phyloP scores from a whole-genome alignment of 2,113 vertebrate species.

The Ia io region DNA sequence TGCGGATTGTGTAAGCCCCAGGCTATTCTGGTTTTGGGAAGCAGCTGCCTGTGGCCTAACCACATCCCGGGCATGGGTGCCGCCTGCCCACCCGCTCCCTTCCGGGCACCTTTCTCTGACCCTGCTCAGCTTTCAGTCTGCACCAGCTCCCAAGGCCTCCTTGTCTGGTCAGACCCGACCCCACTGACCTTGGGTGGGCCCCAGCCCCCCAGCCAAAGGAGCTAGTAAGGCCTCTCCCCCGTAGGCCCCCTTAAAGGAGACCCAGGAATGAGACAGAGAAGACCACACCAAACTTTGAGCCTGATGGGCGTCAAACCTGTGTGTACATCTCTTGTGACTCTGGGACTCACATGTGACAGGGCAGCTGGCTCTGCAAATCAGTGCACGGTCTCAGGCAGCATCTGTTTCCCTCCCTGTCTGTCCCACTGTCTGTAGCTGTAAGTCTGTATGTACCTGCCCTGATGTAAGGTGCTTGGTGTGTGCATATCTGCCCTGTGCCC shows the following conservation, averaged over 20 bases:
- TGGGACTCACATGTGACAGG: background rate
- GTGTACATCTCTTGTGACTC: background rate
- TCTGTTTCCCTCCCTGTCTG: background rate
- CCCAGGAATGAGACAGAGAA: background rate
- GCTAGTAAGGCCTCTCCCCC: background rate
- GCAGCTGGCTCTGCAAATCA: fast-evolving
- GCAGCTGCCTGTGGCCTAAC: conserved; percentile 69
- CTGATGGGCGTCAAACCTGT: background rate
- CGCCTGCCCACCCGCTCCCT: conserved; percentile 61
- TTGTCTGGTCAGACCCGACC: background rate
- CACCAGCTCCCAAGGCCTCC: background rate
- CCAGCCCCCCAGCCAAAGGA: background rate
- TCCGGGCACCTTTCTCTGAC: conserved; percentile 74
- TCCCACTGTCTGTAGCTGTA: background rate
- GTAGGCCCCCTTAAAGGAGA: background rate
- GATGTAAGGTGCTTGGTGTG: background rate
- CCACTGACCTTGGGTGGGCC: background rate
- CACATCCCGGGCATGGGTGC: conserved; percentile 68
- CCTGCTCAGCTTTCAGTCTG: conserved; percentile 12
- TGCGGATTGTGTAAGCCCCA: conserved; percentile 66
- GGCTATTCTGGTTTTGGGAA: conserved; percentile 81
- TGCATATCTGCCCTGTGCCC: background rate
- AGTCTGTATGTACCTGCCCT: background rate
- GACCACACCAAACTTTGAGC: background rate
- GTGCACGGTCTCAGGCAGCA: background rate